Evolutionary conservation across 2,797 vertebrate species (phyloP).

Genomic region (Nasua narica): DNA sequence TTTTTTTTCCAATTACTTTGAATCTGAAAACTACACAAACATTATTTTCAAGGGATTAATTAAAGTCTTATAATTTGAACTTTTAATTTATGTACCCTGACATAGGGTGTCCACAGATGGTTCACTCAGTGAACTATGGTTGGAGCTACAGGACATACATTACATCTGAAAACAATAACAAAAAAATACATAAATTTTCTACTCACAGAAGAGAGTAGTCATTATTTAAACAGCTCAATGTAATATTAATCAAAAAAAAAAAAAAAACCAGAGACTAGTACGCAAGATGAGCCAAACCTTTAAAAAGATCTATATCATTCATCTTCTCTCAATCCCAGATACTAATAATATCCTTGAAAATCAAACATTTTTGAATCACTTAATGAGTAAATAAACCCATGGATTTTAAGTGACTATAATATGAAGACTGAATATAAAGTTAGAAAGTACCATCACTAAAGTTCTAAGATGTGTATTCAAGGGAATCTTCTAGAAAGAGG

Average conservation of each 20-base stretch:
- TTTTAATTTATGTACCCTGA: slow-evolving; percentile 1
- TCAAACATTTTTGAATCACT: not conserved
- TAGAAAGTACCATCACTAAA: not conserved
- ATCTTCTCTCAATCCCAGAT: not conserved
- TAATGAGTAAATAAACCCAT: not conserved
- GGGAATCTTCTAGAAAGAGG: not conserved
- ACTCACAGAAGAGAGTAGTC: not conserved
- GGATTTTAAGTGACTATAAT: not conserved
- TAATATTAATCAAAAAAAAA: not conserved
- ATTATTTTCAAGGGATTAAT: slow-evolving; percentile 33
- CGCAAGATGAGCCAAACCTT: not conserved
- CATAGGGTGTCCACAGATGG: not conserved
- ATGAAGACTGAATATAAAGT: not conserved
- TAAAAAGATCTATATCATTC: not conserved
- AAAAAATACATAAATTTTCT: not conserved
- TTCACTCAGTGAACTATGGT: not conserved
- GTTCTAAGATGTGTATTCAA: not conserved
- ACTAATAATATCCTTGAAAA: not conserved
- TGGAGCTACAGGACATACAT: not conserved
- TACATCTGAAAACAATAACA: not conserved
- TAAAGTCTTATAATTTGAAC: not conserved
- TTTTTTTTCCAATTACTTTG: not conserved
- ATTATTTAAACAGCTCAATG: not conserved
- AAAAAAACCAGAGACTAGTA: too few species aligned
- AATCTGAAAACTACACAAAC: slow-evolving; percentile 1